Base-by-base conservation (phyloP, 2,888 invertebrate species). In the Pristionchus japonicus region DNA sequence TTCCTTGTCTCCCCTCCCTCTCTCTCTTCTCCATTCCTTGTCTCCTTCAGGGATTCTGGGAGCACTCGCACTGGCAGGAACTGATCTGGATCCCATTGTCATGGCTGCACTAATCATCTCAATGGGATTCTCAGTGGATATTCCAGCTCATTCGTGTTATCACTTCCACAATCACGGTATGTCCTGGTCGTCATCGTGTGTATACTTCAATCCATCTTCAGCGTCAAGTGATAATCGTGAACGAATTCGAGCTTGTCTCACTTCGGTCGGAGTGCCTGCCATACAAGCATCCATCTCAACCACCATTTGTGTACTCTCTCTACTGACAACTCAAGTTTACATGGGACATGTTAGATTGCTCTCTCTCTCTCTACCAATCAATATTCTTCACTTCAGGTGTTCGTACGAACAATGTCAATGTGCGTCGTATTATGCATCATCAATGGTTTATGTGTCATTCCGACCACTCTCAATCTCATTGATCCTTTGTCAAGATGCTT, bases 41-140 rank as follows among this genome's bases (percentile, higher is more conserved):
- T 1, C 49, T 61, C 17, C 9, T 40, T 7, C 49, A 90, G 92
- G 93, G 61, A 94, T 94, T 85, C 89, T 94, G 40, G 94, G 94
- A 40, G 92, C 92, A 57, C 89, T 94, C 27, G 92, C 93, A n/a
- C 92, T 92, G 90, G 90, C 89, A 89, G 89, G 90, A 47, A 92
- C 92, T 13, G 94, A 94, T 88, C 89, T 94, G 74, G 94, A 94
- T 88, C 94, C 94, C 7, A 94, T 94, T 85, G 92, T 92, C 17
- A 94, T 94, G 93, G 93, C 93, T 27, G 92, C 93, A 0, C 91
- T 93, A 90, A 93, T 93, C 84, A 93, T 93, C 37, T 94, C 93
- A 1, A 93, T 93, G 88, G 93, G 93, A 86, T 93, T 92, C 87
- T 91, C 91, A 64, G 93, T 94, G 27, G 93, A 93, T 89, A 93